Conservation (phyloP, 2,113 vertebrate genomes). For the Serranochromis macrocephalus region DNA sequence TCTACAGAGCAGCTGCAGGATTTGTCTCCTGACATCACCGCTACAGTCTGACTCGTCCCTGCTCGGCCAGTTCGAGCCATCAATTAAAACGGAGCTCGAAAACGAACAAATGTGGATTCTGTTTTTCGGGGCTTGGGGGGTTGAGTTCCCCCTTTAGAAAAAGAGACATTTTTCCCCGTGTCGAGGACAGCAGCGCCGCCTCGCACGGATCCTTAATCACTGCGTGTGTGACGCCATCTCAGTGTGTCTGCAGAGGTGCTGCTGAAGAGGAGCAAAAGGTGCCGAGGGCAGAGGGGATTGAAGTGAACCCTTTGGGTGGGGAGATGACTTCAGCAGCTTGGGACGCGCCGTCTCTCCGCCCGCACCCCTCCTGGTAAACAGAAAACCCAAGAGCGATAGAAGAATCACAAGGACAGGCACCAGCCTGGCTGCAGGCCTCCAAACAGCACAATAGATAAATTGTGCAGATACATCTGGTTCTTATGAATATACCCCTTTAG, state of each 20-base stretch:
- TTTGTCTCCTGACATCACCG: not conserved
- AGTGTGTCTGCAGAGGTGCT: conserved; percentile 20
- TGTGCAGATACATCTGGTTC: conserved; percentile 65
- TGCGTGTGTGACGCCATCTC: not conserved
- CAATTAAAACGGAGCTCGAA: not conserved
- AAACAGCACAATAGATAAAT: conserved; percentile 61
- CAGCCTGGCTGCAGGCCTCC: conserved; percentile 15
- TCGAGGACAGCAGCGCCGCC: not conserved
- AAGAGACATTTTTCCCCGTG: not conserved
- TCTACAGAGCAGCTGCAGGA: not conserved
- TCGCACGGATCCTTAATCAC: not conserved
- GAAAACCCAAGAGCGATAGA: conserved; percentile 3
- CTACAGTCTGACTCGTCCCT: not conserved
- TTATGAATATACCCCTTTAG: conserved; percentile 46
- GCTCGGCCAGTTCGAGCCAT: not conserved
- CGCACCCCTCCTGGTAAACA: conserved; percentile 23
- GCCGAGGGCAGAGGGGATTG: conserved; percentile 4
- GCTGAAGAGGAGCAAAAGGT: conserved; percentile 32
- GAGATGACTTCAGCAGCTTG: conserved; percentile 18
- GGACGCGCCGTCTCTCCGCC: not conserved
- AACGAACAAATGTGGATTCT: not conserved
- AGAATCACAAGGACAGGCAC: not conserved
- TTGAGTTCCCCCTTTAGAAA: not conserved
- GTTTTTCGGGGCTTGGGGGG: not conserved
- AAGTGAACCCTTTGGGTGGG: conserved; percentile 13